A percentile compares a stretch with the other conserved stretches of the same genome.
phyloP scores from a whole-genome alignment of 2,797 vertebrate genomes.

The Aeoliscus strigatus region DNA sequence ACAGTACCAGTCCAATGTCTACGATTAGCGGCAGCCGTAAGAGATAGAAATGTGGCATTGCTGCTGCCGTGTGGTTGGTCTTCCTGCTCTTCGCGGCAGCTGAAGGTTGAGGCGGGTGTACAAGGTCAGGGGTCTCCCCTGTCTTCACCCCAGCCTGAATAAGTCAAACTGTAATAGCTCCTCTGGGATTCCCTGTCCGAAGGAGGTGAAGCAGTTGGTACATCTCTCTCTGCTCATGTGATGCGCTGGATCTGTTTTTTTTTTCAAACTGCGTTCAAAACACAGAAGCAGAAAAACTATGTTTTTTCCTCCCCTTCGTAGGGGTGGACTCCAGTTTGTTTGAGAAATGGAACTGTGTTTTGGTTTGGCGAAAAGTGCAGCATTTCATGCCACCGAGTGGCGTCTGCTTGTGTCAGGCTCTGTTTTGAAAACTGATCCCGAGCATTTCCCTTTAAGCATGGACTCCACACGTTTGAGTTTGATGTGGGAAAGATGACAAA shows the following conservation, averaged over 20 bases:
- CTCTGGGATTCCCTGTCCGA: constrained; percentile 53
- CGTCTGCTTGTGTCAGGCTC: constrained; percentile 33
- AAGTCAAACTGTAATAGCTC: constrained; percentile 69
- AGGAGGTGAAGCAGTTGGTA: constrained; percentile 49
- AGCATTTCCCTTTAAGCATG: constrained; percentile 42
- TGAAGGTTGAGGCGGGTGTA: constrained; percentile 39
- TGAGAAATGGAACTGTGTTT: constrained; percentile 43
- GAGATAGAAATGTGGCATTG: constrained; percentile 40
- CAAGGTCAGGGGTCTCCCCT: constrained; percentile 51
- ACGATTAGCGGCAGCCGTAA: constrained; percentile 46
- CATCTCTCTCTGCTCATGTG: constrained; percentile 40
- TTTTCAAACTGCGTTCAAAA: constrained; percentile 15
- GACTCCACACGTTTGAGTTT: constrained; percentile 37
- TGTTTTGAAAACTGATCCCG: constrained; percentile 54
- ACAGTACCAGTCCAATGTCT: too few relatives aligned
- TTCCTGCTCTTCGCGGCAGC: constrained; percentile 35
- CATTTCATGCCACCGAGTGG: constrained; percentile 33
- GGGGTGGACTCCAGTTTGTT: constrained; percentile 41
- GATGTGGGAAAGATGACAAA: too few relatives aligned
- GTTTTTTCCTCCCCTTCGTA: constrained; percentile 11
- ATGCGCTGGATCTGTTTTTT: constrained; percentile 30
- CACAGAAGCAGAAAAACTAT: constrained; percentile 1
- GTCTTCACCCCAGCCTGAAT: constrained; percentile 56
- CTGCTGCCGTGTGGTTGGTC: constrained; percentile 58
- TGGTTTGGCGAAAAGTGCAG: constrained; percentile 35